phyloP scores from a whole-genome alignment of 30 jellyfish, hydroid and myxozoan species.

The Mastigias papua region DNA sequence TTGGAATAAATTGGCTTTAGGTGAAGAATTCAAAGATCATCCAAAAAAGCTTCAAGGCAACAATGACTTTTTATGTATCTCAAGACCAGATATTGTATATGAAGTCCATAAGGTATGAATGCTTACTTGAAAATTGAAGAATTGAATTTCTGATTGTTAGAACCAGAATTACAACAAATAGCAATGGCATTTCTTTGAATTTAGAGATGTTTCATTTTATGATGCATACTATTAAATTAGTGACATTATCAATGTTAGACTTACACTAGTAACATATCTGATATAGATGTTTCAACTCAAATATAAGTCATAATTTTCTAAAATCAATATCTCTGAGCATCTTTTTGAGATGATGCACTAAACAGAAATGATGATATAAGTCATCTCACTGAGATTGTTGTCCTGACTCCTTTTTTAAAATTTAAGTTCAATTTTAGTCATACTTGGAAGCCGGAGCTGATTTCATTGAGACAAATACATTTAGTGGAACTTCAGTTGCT shows the following conservation, averaged over 20 bases:
- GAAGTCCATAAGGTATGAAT: conserved; percentile 90
- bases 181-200: neutral
- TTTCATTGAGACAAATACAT: conserved; percentile 96
- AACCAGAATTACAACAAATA: neutral
- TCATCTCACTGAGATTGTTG: neutral
- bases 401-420: neutral
- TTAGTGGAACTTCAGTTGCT: conserved; percentile 98
- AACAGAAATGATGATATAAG: no score
- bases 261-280: no score
- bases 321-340: no score
- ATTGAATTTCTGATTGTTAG: neutral
- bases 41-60: conserved; percentile 90
- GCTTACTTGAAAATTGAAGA: neutral
- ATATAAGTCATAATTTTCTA: no score
- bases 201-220: no score
- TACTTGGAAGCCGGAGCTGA: conserved; percentile 99
- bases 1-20: no score
- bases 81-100: conserved; percentile 88
- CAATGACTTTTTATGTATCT: conserved; percentile 86
- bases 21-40: conserved; percentile 92
- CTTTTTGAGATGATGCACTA: no score
- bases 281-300: no score
- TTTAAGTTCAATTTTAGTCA: conserved; percentile 47
- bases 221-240: no score
- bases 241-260: no score